Evolutionary conservation across 2,113 vertebrate genomes (phyloP).

Genomic region (Scomber scombrus): DNA sequence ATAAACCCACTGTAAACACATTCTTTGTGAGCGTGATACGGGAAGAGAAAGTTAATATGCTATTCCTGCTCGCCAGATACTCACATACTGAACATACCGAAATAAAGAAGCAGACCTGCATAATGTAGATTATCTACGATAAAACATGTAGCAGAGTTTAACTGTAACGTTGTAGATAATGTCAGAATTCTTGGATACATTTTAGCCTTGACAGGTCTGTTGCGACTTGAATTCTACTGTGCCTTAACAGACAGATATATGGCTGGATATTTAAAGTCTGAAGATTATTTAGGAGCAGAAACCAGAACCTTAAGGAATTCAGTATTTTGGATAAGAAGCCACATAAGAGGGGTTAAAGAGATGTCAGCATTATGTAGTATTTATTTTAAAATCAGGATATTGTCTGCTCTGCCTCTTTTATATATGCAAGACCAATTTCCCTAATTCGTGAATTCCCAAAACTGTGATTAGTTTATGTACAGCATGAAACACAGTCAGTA

Average conservation of each 20-base stretch:
- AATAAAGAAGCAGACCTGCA: constrained; percentile 49
- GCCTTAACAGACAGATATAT: constrained; percentile 1
- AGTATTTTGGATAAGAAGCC: constrained; percentile 11
- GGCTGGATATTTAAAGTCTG: neutral
- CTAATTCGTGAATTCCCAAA: too few species aligned
- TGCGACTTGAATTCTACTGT: constrained; percentile 17
- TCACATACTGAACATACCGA: constrained; percentile 61
- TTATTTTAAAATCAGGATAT: constrained; percentile 1
- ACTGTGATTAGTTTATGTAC: constrained; percentile 4
- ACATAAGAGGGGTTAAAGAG: neutral
- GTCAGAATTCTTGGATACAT: neutral
- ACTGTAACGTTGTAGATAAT: constrained; percentile 21
- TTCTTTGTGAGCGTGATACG: constrained; percentile 48
- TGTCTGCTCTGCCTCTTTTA: neutral
- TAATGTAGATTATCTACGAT: constrained; percentile 29
- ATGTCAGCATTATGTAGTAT: neutral
- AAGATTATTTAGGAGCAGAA: constrained; percentile 19
- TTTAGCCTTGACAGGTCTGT: constrained; percentile 38
- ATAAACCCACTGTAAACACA: constrained; percentile 79
- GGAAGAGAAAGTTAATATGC: constrained; percentile 61
- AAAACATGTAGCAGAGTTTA: constrained; percentile 19
- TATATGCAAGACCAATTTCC: constrained; percentile 2
- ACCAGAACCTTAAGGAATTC: constrained; percentile 40
- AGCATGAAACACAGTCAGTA: constrained; percentile 1
- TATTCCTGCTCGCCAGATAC: constrained; percentile 45